phyloP scores from a whole-genome alignment of 2,888 invertebrate genomes.

The Clitarchus hookeri region DNA sequence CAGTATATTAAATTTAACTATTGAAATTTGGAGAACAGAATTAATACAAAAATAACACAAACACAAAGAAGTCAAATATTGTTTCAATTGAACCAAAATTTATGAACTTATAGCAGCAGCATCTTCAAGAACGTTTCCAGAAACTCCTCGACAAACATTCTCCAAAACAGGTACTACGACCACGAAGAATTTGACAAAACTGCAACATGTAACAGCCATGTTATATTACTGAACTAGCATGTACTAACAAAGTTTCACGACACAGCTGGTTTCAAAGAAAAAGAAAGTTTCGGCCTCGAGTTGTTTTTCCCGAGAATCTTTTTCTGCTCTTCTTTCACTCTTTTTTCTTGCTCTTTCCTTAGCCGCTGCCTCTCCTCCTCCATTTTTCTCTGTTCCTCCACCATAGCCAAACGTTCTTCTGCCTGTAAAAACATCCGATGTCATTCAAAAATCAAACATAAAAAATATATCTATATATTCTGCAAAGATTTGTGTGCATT shows the following conservation, averaged over 20 bases:
- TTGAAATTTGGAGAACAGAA: no score
- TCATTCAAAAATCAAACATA: background rate
- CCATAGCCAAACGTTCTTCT: constrained; percentile 94
- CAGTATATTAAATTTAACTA: background rate
- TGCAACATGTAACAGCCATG: background rate
- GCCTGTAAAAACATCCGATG: constrained; percentile 65
- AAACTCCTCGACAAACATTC: background rate
- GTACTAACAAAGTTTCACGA: constrained; percentile 58
- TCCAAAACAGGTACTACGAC: background rate
- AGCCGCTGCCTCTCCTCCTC: constrained; percentile 92
- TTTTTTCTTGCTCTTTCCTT: constrained; percentile 90
- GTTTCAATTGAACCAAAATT: no score
- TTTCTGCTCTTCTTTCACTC: constrained; percentile 93
- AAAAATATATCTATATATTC: background rate
- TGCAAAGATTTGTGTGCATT: background rate
- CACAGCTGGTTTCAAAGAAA: constrained; percentile 78
- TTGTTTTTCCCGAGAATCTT: constrained; percentile 97
- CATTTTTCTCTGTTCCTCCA: constrained; percentile 95
- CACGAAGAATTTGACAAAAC: background rate
- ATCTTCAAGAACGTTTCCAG: background rate
- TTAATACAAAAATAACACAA: no score
- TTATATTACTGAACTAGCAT: constrained; percentile 10
- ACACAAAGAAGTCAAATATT: no score
- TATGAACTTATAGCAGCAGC: background rate
- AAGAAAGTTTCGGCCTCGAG: constrained; percentile 93